Percentiles rank a stretch among this genome's conserved stretches.
These are phyloP conservation scores for Caenorhabditis macrosperma DNA, from an alignment of 2,888 invertebrate species.

Conservation along the genomic window DNA sequence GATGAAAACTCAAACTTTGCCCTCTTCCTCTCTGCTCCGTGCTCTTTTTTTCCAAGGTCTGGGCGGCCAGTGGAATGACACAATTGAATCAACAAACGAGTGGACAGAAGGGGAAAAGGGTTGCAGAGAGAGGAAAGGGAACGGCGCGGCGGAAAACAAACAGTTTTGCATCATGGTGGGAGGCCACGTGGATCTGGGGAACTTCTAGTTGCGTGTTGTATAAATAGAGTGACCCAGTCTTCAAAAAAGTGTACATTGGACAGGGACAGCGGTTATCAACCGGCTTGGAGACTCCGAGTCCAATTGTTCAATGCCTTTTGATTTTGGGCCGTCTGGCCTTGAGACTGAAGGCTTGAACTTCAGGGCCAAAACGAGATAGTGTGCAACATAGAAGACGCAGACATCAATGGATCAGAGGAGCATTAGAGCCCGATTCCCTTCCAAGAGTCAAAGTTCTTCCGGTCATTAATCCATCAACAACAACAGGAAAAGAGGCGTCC, in stretches of 20 bases:
- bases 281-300: too few species aligned
- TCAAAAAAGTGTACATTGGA: too few species aligned
- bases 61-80: constrained; percentile 17
- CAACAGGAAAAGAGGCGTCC: neutral
- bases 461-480: constrained; percentile 24
- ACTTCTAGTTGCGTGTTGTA: too few species aligned
- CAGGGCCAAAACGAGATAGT: too few species aligned
- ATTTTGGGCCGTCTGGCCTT: too few species aligned
- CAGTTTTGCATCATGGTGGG: constrained; percentile 13
- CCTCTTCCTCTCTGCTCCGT: constrained; percentile 3
- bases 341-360: too few species aligned
- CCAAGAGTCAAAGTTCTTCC: neutral
- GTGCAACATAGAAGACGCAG: too few species aligned
- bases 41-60: constrained; percentile 21
- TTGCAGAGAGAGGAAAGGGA: neutral
- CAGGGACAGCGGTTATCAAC: too few species aligned
- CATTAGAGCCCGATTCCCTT: neutral
- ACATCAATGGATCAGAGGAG: too few species aligned
- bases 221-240: too few species aligned
- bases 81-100: constrained; percentile 34
- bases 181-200: neutral
- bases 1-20: constrained; percentile 38
- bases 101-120: neutral
- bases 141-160: constrained; percentile 14
- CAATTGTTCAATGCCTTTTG: too few species aligned